Conservation (phyloP, 1,140 invertebrate species). For the Philopotamus ludificatus region DNA sequence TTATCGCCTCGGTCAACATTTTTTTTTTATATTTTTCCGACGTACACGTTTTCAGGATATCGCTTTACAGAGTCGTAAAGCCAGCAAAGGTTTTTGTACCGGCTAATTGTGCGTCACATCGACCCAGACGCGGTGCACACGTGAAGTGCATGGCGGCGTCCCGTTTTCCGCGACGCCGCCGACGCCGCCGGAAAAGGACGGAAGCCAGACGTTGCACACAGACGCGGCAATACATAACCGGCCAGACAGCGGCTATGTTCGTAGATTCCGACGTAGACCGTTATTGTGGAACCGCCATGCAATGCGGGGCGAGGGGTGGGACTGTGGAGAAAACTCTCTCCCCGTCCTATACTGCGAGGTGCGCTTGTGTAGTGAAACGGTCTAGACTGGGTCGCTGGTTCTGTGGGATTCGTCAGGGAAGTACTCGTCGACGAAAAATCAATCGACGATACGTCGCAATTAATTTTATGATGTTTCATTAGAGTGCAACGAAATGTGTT, state of each 20-base stretch:
- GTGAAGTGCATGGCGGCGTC: constrained; percentile 14
- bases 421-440: neutral
- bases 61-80: too few relatives aligned
- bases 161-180: neutral
- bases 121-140: constrained; percentile 33
- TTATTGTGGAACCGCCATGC: neutral
- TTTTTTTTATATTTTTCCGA: too few relatives aligned
- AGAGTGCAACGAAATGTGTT: neutral
- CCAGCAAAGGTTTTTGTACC: neutral
- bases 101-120: constrained; percentile 40
- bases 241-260: constrained; percentile 23
- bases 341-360: neutral
- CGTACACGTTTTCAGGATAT: too few relatives aligned
- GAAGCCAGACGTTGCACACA: constrained; percentile 11
- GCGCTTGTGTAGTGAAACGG: neutral
- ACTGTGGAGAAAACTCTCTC: neutral
- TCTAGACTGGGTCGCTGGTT: constrained; percentile 34
- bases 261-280: constrained; percentile 19
- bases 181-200: neutral
- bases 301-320: neutral
- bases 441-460: neutral
- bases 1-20: too few relatives aligned
- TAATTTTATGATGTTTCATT: neutral
- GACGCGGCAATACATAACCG: too few relatives aligned
- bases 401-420: constrained; percentile 30